Evolutionary conservation across 2,113 vertebrate species (phyloP), one percentile per base, ranked within the genome.

Genomic region (Sylvia atricapilla): DNA sequence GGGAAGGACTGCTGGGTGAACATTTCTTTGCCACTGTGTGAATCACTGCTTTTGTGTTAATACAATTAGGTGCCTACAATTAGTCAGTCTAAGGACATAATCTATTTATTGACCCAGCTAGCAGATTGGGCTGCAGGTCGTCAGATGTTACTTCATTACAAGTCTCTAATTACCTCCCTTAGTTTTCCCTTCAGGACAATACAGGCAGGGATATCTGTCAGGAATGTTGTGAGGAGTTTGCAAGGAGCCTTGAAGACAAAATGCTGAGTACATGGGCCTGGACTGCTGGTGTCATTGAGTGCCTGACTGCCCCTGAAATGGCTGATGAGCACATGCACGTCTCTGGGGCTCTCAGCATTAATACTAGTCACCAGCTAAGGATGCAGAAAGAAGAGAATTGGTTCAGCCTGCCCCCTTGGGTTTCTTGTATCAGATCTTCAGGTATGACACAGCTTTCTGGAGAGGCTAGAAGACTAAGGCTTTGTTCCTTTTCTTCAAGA

Each of bases 1-100:
- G 68, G 68, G 83, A 92, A 89, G 72, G 47, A 39, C 79, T 87
- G 75, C 94, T 93, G 92, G 83, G 39, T 81, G 72, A 93, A 63
- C 13, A 44, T 44, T 96, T 92, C 88, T 90, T 90, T 92, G 68
- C 60, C 59, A 59, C 0, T 3, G 44, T 0, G 11, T 84, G 94
- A 92, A 81, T 90, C 68, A 55, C 80, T 92, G 88, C 76, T 95
- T 95, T 92, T 95, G 52, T 89, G 76, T 67, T 97, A 89, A 93
- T 84, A 86, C 86, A 90, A 84, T 93, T 84, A 89, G 73, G 60
- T 86, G 73, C 75, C 86, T 88, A 84, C 83, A 74, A 90, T 96
- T 96, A 92, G 67, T 55, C 49, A 64, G 82, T 94, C 83, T 81
- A 68, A 93, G 72, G 76, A 81, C 56, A 86, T 84, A 85, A 94